These are phyloP conservation scores for Diachasma alloeum DNA, from an alignment of 1,140 invertebrate genomes.

Conservation along the genomic window DNA sequence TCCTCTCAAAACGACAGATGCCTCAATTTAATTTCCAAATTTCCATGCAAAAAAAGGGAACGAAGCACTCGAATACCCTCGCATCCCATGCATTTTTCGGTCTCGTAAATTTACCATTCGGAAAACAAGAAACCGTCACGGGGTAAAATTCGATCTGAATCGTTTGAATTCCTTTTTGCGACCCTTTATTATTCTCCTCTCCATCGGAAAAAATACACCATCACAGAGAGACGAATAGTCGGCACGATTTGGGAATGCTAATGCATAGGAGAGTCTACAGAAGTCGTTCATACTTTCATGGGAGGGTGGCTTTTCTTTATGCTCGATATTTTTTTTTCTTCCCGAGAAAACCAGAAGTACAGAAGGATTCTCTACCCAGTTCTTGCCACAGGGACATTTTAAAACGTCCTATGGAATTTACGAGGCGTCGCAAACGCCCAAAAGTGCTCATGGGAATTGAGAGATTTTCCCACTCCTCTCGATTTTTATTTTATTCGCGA, in stretches of 20 bases:
- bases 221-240: constrained; percentile 49
- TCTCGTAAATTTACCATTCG: constrained; percentile 51
- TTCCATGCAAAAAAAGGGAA: neutral
- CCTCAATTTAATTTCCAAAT: neutral
- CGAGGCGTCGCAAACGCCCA: constrained; percentile 28
- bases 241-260: constrained; percentile 59
- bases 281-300: constrained; percentile 19
- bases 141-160: constrained; percentile 57
- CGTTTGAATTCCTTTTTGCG: constrained; percentile 54
- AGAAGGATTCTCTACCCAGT: neutral
- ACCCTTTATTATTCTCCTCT: constrained; percentile 3
- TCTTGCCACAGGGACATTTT: constrained; percentile 29
- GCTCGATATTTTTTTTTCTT: neutral
- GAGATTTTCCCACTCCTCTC: constrained; percentile 25
- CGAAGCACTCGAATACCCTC: neutral
- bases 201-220: neutral
- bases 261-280: constrained; percentile 37
- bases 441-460: constrained; percentile 35
- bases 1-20: neutral
- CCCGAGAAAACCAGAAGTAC: constrained; percentile 1
- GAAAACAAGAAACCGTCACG: constrained; percentile 38
- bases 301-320: constrained; percentile 29
- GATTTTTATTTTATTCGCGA: constrained; percentile 17
- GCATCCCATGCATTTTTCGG: neutral
- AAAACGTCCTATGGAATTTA: constrained; percentile 35